Conservation (phyloP, 2,888 invertebrate species). For the Oscheius sp. region DNA sequence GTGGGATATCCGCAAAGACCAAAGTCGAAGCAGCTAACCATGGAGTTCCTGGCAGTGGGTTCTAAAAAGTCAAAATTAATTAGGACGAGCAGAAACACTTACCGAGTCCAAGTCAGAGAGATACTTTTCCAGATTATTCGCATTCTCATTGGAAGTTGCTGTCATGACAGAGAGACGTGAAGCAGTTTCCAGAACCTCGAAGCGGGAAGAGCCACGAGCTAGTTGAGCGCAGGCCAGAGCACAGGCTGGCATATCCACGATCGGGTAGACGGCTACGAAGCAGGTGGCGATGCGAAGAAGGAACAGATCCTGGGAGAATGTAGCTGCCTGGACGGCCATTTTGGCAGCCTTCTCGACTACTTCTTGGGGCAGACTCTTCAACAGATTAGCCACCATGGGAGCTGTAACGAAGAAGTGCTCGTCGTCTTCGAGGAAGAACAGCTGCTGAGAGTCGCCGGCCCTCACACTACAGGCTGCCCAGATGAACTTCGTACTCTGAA, state of each 20-base stretch:
- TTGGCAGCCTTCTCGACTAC: not conserved
- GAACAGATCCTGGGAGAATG: conserved; percentile 42
- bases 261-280: conserved; percentile 37
- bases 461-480: conserved; percentile 43
- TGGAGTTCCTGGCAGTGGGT: conserved; percentile 18
- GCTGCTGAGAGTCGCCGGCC: conserved; percentile 35
- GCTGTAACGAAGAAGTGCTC: conserved; percentile 49
- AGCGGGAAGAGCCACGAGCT: conserved; percentile 14
- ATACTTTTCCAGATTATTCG: conserved; percentile 12
- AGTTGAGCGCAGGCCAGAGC: conserved; percentile 26
- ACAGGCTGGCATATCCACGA: conserved; percentile 7
- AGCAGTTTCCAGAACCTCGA: conserved; percentile 26
- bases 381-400: conserved; percentile 39
- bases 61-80: conserved; percentile 6
- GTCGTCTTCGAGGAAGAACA: conserved; percentile 50
- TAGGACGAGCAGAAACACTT: not conserved
- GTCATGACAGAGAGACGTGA: conserved; percentile 25
- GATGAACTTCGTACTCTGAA: conserved; percentile 47
- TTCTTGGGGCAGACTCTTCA: conserved; percentile 3
- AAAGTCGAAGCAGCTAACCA: conserved; percentile 27
- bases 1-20: not conserved
- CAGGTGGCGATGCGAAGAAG: conserved; percentile 51
- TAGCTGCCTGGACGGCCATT: conserved; percentile 27
- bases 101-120: conserved; percentile 22
- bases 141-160: conserved; percentile 2